Evolutionary conservation across 1,140 invertebrate species (phyloP).

Genomic region (Leptinotarsa undecemlineata): DNA sequence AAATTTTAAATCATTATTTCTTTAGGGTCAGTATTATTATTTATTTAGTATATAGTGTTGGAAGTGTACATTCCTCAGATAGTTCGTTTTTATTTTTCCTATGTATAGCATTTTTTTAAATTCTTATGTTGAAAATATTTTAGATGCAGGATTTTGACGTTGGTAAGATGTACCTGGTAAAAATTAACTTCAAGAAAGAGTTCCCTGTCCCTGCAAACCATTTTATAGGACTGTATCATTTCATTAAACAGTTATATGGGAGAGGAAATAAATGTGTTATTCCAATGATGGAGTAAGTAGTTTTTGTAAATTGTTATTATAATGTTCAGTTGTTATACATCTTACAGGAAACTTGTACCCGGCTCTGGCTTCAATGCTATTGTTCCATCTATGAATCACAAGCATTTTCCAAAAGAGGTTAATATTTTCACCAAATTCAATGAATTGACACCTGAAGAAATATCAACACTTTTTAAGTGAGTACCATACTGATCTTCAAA

Average conservation of each 20-base stretch:
- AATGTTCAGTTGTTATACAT: not conserved
- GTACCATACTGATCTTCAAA: conserved; percentile 9
- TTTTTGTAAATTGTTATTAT: not conserved
- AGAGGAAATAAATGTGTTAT: conserved; percentile 36
- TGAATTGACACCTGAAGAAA: conserved; percentile 46
- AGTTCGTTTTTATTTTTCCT: too few species aligned
- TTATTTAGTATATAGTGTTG: too few species aligned
- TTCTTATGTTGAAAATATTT: conserved; percentile 1
- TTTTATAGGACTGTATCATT: conserved; percentile 44
- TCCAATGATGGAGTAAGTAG: conserved; percentile 30
- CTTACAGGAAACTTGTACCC: conserved; percentile 49
- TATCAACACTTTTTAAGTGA: conserved; percentile 47
- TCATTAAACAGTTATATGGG: conserved; percentile 43
- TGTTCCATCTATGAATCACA: conserved; percentile 40
- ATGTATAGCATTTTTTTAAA: too few species aligned
- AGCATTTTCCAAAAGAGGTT: conserved; percentile 44
- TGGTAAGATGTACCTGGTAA: conserved; percentile 44
- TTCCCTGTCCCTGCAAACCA: conserved; percentile 36
- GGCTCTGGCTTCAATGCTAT: conserved; percentile 44
- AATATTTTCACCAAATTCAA: conserved; percentile 48
- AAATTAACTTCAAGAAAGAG: conserved; percentile 43
- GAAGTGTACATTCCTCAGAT: too few species aligned
- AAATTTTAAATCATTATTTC: too few species aligned
- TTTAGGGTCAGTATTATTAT: too few species aligned
- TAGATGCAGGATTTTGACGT: conserved; percentile 32